These are phyloP conservation scores for Zelostemma sp. DNA, from an alignment of 1,140 invertebrate genomes.

Conservation along the genomic window DNA sequence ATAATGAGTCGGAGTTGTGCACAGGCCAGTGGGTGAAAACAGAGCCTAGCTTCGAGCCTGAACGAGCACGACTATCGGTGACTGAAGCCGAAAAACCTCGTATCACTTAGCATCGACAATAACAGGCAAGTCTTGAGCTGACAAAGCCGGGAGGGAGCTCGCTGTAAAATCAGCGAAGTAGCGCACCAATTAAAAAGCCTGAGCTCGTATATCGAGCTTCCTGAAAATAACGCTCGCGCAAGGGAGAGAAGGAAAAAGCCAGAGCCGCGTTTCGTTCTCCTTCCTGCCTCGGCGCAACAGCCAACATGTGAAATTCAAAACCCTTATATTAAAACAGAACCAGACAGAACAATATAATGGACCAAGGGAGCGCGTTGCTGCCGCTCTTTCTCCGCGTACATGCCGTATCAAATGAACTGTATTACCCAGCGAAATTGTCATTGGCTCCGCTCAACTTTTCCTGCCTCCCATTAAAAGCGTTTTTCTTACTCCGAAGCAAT, in stretches of 20 bases:
- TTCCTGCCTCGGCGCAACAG: conserved; percentile 9
- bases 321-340: conserved; percentile 60
- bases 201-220: conserved; percentile 52
- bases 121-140: neutral
- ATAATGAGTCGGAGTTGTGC: neutral
- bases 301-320: conserved; percentile 59
- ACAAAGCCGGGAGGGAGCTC: neutral
- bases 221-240: conserved; percentile 59
- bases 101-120: conserved; percentile 4
- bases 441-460: neutral
- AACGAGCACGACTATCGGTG: conserved; percentile 3
- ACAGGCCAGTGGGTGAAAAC: too few species aligned
- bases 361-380: conserved; percentile 42
- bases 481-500: too few species aligned
- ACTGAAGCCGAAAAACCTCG: neutral
- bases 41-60: too few species aligned
- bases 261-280: neutral
- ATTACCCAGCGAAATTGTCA: conserved; percentile 9
- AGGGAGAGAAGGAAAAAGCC: conserved; percentile 51
- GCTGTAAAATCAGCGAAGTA: neutral
- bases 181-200: conserved; percentile 57
- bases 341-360: conserved; percentile 59
- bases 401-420: too few species aligned
- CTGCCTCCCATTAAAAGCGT: too few species aligned
- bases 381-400: neutral